Evolutionary conservation across 92 coral and sea anemone genomes (phyloP).

Genomic region (Isaurus tuberculatus): DNA sequence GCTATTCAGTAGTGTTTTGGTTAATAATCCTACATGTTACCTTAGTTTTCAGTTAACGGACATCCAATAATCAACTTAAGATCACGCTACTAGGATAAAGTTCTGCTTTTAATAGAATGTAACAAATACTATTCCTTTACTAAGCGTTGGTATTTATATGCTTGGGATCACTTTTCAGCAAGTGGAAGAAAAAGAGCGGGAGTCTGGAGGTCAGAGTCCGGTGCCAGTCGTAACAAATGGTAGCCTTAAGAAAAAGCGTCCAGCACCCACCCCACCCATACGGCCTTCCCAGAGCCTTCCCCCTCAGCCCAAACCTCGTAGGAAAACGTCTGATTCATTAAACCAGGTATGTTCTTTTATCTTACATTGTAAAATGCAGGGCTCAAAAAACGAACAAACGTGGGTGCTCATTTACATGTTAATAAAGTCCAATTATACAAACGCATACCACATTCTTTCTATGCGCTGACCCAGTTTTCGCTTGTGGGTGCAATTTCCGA

Average conservation of each 20-base stretch:
- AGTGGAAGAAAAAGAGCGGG: conserved; percentile 10
- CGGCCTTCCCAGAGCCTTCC: conserved; percentile 3
- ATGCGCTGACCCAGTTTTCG: too few species aligned
- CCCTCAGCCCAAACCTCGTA: conserved; percentile 41
- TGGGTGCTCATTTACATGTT: background rate
- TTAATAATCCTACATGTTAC: too few species aligned
- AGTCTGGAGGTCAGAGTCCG: conserved; percentile 13
- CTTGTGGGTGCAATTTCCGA: background rate
- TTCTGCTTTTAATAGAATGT: background rate
- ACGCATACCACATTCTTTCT: background rate
- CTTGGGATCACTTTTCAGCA: conserved; percentile 14
- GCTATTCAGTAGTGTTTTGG: too few species aligned
- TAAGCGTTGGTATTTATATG: background rate
- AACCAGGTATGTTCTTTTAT: conserved; percentile 14
- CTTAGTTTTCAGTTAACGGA: too few species aligned
- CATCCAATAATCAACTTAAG: too few species aligned
- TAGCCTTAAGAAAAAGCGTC: conserved; percentile 43
- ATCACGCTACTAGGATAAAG: too few species aligned
- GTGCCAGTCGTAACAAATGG: conserved; percentile 1
- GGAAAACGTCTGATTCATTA: background rate
- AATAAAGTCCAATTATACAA: background rate
- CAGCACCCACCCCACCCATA: conserved; percentile 39
- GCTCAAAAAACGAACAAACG: background rate
- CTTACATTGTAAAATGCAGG: background rate
- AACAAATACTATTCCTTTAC: background rate